phyloP scores from a whole-genome alignment of 2,113 vertebrate species.

The Stigmatopora nigra region DNA sequence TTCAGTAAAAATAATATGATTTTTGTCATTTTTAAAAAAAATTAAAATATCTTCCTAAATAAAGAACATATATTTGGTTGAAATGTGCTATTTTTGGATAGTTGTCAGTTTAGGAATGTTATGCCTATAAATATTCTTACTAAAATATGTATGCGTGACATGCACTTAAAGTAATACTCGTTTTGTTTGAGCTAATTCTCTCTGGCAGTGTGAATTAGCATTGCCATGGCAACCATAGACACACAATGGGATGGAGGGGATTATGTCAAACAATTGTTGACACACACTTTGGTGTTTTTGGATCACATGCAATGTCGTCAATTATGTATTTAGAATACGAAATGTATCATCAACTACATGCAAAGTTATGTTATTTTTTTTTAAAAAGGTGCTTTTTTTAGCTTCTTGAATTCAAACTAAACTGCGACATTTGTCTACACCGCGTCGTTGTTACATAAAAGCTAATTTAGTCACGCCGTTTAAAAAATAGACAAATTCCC shows the following conservation, averaged over 20 bases:
- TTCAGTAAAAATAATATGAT: too few species aligned
- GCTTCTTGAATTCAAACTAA: too few species aligned
- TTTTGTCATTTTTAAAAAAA: too few species aligned
- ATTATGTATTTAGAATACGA: background rate
- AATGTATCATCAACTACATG: background rate
- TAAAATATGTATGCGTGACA: background rate
- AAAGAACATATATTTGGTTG: too few species aligned
- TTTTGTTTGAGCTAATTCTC: background rate
- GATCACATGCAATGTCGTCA: background rate
- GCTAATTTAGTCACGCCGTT: background rate
- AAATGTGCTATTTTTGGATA: too few species aligned
- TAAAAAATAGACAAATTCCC: background rate
- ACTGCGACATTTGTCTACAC: too few species aligned
- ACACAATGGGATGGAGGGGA: background rate
- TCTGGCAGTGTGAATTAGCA: background rate
- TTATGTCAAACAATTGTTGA: background rate
- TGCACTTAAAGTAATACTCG: background rate
- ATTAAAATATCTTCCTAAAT: too few species aligned
- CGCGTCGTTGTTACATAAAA: background rate
- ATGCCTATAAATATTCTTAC: too few species aligned
- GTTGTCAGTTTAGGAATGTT: too few species aligned
- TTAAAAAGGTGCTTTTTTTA: too few species aligned
- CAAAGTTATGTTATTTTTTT: too few species aligned
- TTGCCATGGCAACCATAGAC: background rate
- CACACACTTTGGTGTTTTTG: background rate